These are phyloP conservation scores for Myopa testacea DNA, from an alignment of 2,888 invertebrate genomes.

Conservation along the genomic window DNA sequence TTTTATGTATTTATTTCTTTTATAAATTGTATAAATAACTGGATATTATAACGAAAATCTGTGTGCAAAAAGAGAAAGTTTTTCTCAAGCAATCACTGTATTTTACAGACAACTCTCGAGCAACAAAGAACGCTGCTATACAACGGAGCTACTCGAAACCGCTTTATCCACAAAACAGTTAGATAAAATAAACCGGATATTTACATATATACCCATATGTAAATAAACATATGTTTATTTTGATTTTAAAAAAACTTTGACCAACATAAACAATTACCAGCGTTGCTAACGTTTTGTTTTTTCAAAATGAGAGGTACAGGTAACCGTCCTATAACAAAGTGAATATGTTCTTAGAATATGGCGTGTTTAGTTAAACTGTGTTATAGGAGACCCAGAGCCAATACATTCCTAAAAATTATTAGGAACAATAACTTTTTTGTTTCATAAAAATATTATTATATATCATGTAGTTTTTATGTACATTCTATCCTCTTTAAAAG, in stretches of 20 bases:
- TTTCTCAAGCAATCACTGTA: neutral
- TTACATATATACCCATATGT: too few relatives aligned
- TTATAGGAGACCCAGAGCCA: too few relatives aligned
- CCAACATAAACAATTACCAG: constrained; percentile 6
- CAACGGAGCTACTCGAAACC: neutral
- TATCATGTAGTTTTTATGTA: too few relatives aligned
- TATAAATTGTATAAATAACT: too few relatives aligned
- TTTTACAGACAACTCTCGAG: neutral
- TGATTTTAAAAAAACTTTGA: constrained; percentile 34
- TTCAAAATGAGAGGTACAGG: neutral
- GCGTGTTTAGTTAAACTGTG: too few relatives aligned
- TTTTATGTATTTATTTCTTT: neutral
- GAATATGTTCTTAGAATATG: too few relatives aligned
- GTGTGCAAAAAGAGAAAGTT: constrained; percentile 42
- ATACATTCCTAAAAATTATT: too few relatives aligned
- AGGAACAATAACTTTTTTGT: too few relatives aligned
- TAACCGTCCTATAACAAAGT: too few relatives aligned
- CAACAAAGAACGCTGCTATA: neutral
- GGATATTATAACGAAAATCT: too few relatives aligned
- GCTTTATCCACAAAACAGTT: neutral
- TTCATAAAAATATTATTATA: too few relatives aligned
- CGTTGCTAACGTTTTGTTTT: constrained; percentile 9
- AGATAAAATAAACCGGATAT: neutral
- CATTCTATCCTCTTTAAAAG: too few relatives aligned
- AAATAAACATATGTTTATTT: constrained; percentile 11